phyloP scores from a whole-genome alignment of 2,797 vertebrate species.

The Mus spretus region DNA sequence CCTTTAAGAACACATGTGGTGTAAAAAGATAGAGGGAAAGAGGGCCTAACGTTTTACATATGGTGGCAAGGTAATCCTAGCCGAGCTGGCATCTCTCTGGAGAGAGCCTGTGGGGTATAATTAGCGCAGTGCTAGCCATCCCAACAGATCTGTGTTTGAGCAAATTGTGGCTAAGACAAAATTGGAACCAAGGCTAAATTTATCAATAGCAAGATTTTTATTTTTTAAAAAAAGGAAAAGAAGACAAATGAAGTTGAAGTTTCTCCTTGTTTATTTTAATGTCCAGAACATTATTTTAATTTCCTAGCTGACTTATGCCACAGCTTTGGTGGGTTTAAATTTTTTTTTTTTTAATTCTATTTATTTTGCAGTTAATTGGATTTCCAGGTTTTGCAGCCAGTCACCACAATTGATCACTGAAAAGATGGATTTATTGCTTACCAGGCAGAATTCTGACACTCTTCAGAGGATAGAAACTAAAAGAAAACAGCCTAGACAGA shows the following conservation, averaged over 20 bases:
- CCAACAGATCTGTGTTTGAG: conserved; percentile 75
- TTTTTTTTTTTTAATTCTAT: conserved; percentile 51
- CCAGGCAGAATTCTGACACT: conserved; percentile 87
- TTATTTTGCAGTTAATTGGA: conserved; percentile 90
- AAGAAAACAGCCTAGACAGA: conserved; percentile 78
- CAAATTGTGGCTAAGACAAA: conserved; percentile 76
- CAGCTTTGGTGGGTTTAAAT: conserved; percentile 73
- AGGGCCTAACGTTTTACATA: conserved; percentile 76
- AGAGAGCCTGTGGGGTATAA: conserved; percentile 74
- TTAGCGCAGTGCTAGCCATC: conserved; percentile 65
- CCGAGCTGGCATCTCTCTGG: conserved; percentile 67
- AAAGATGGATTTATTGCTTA: conserved; percentile 90
- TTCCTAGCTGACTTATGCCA: conserved; percentile 88
- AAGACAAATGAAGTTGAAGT: conserved; percentile 89
- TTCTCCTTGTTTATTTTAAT: conserved; percentile 89
- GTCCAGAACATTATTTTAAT: conserved; percentile 78
- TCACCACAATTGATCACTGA: conserved; percentile 90
- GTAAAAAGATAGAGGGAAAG: conserved; percentile 69
- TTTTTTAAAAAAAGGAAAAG: conserved; percentile 72
- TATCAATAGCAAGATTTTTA: conserved; percentile 84
- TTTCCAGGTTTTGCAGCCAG: conserved; percentile 89
- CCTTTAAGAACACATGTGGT: conserved; percentile 77
- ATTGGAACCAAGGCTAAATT: conserved; percentile 83
- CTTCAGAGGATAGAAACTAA: conserved; percentile 83
- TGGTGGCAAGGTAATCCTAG: conserved; percentile 82